phyloP scores from a whole-genome alignment of 2,113 vertebrate genomes.

The Sardina pilchardus region DNA sequence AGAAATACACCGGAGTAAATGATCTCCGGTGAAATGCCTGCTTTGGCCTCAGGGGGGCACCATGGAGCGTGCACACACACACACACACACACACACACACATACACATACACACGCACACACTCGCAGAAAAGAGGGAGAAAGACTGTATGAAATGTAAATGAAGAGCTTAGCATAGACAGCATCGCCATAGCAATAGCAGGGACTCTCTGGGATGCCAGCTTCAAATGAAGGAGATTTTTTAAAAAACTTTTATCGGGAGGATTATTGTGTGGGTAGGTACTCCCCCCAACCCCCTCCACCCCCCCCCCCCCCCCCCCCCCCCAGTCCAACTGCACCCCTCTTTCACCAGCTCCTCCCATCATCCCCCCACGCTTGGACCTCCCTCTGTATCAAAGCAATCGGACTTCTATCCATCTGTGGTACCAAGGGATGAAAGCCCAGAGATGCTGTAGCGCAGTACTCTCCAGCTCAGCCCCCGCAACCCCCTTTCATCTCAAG shows the following conservation, averaged over 20 bases:
- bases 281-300: neutral
- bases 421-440: neutral
- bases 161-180: neutral
- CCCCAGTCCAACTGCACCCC: neutral
- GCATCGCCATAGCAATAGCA: constrained; percentile 32
- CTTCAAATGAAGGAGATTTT: neutral
- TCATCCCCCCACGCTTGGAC: neutral
- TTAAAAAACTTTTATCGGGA: neutral
- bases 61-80: neutral
- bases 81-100: neutral
- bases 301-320: neutral
- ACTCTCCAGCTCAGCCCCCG: neutral
- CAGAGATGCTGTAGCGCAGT: neutral
- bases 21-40: neutral
- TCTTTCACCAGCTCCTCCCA: neutral
- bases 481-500: neutral
- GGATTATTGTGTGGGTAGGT: neutral
- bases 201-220: constrained; percentile 1
- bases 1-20: neutral
- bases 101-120: neutral
- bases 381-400: neutral
- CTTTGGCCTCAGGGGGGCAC: constrained; percentile 18
- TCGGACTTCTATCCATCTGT: neutral
- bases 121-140: neutral
- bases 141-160: neutral